Conservation (phyloP, 2,113 vertebrate genomes). For the Thermophis baileyi region DNA sequence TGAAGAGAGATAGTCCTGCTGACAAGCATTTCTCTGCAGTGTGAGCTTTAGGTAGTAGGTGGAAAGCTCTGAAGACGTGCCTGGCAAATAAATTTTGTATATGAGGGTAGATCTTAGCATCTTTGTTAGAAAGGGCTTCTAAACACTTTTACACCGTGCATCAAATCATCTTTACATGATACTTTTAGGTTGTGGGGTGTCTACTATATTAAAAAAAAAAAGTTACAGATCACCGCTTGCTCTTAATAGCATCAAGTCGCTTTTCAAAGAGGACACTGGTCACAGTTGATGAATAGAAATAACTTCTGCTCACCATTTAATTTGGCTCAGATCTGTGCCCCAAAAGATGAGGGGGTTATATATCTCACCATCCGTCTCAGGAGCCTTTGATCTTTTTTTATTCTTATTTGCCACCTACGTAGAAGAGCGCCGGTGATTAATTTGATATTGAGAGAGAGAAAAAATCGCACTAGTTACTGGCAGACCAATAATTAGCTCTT, state of each 20-base stretch:
- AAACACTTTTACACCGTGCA: not conserved
- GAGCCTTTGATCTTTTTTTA: constrained; percentile 18
- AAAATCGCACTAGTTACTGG: constrained; percentile 19
- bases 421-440: constrained; percentile 36
- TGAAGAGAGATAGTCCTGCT: not conserved
- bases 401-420: not conserved
- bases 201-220: not conserved
- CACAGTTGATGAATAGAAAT: constrained; percentile 37
- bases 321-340: constrained; percentile 42
- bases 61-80: not conserved
- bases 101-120: not conserved
- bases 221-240: not conserved
- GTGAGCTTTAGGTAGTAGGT: not conserved
- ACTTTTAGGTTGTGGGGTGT: not conserved
- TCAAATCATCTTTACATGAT: not conserved
- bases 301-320: constrained; percentile 29
- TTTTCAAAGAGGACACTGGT: not conserved
- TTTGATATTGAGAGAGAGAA: constrained; percentile 27
- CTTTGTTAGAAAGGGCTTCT: not conserved
- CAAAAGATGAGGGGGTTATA: constrained; percentile 41
- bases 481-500: constrained; percentile 37
- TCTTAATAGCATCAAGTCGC: not conserved
- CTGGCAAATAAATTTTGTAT: not conserved
- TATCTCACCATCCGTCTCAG: constrained; percentile 30
- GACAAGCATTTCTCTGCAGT: not conserved